Percentiles rank a stretch among this genome's conserved stretches.
Conservation (phyloP, 2,888 invertebrate genomes). For the Drosophila pseudotakahashii region DNA sequence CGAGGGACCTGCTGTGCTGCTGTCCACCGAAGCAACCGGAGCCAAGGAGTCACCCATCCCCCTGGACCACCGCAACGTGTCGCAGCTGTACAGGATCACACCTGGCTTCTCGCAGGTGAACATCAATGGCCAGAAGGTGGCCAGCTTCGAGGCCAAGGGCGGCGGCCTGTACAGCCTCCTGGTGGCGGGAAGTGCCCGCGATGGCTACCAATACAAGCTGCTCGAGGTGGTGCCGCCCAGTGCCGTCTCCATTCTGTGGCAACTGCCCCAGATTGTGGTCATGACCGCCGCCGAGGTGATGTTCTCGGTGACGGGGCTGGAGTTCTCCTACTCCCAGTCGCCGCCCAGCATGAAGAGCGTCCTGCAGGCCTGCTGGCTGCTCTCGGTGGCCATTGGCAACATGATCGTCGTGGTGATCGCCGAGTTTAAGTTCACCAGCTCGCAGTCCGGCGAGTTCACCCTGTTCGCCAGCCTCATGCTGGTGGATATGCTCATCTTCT, state of each 20-base stretch:
- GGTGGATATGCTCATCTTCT: constrained; percentile 92
- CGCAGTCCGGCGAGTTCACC: constrained; percentile 92
- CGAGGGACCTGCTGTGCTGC: constrained; percentile 58
- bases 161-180: constrained; percentile 88
- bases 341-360: constrained; percentile 97
- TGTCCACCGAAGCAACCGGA: constrained; percentile 23
- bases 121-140: constrained; percentile 59
- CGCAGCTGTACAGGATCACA: constrained; percentile 60
- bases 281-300: constrained; percentile 97
- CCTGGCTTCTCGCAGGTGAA: constrained; percentile 60
- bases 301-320: constrained; percentile 97
- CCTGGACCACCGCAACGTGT: constrained; percentile 55
- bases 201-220: constrained; percentile 71
- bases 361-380: constrained; percentile 94
- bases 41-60: constrained; percentile 9
- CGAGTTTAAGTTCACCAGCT: constrained; percentile 77
- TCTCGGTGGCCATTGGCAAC: constrained; percentile 97
- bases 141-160: constrained; percentile 84
- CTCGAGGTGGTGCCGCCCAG: constrained; percentile 87
- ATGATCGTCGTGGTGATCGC: constrained; percentile 92
- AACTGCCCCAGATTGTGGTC: constrained; percentile 96
- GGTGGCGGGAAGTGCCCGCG: constrained; percentile 83
- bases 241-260: constrained; percentile 90
- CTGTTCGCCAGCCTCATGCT: constrained; percentile 94
- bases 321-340: constrained; percentile 98